Evolutionary conservation across 2,888 invertebrate species (phyloP).

Genomic region (Chloroclysta siterata): DNA sequence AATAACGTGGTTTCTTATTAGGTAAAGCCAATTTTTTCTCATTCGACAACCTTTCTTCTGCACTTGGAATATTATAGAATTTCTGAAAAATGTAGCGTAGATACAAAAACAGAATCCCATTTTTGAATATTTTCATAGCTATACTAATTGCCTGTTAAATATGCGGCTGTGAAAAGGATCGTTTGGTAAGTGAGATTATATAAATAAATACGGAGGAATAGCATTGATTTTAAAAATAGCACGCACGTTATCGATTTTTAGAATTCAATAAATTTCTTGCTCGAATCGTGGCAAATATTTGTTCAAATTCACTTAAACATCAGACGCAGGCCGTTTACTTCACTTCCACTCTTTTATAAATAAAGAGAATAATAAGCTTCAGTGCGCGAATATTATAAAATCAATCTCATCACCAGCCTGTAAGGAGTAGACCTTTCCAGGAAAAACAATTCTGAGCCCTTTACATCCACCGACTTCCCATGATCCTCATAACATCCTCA

Average conservation of each 20-base stretch:
- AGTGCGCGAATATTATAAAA: neutral
- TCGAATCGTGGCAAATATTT: too few species aligned
- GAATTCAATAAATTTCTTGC: neutral
- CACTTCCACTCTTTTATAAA: too few species aligned
- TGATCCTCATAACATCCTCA: too few species aligned
- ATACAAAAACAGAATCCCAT: slow-evolving; percentile 14
- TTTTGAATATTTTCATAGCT: slow-evolving; percentile 28
- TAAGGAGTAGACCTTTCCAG: too few species aligned
- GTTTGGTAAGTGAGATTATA: slow-evolving; percentile 27
- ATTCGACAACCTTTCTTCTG: neutral
- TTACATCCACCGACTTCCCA: too few species aligned
- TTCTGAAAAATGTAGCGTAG: slow-evolving; percentile 4
- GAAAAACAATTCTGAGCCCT: too few species aligned
- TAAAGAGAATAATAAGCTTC: too few species aligned
- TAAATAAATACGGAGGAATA: slow-evolving; percentile 33
- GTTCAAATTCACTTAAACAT: too few species aligned
- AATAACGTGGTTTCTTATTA: neutral
- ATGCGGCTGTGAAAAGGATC: slow-evolving; percentile 27
- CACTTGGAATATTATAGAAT: neutral
- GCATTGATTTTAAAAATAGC: slow-evolving; percentile 26
- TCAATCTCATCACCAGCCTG: too few species aligned
- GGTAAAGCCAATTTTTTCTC: neutral
- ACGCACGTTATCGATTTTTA: neutral
- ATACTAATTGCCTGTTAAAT: slow-evolving; percentile 33
- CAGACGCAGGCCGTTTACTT: too few species aligned